A percentile compares a stretch with the other conserved stretches of the same genome.
phyloP scores from a whole-genome alignment of 2,888 invertebrate genomes.

The Drosophila testacea region DNA sequence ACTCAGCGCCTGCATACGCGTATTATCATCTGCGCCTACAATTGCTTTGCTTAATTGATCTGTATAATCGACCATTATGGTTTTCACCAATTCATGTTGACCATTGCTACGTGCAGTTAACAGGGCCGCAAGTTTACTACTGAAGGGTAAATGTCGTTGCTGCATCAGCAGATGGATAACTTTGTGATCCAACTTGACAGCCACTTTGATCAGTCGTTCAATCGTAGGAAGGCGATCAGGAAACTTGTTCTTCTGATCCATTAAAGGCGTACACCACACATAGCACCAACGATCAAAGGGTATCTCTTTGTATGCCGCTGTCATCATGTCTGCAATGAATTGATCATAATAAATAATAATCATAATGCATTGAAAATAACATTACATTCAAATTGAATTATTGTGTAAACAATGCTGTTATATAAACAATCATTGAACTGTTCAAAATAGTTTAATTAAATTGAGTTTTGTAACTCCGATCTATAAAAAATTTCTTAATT shows the following conservation, averaged over 20 bases:
- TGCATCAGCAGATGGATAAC: slow-evolving; percentile 71
- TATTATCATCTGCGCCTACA: slow-evolving; percentile 86
- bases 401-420: too few species aligned
- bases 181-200: slow-evolving; percentile 77
- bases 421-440: too few species aligned
- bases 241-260: slow-evolving; percentile 60
- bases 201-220: slow-evolving; percentile 79
- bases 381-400: too few species aligned
- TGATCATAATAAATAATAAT: too few species aligned
- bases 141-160: slow-evolving; percentile 61
- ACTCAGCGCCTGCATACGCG: slow-evolving; percentile 89
- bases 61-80: background rate
- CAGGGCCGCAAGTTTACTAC: slow-evolving; percentile 84
- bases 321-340: slow-evolving; percentile 84
- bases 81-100: slow-evolving; percentile 40
- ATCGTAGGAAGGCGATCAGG: slow-evolving; percentile 69
- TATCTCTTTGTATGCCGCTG: slow-evolving; percentile 84
- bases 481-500: too few species aligned
- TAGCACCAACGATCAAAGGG: slow-evolving; percentile 85
- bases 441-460: too few species aligned
- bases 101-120: slow-evolving; percentile 85
- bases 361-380: too few species aligned
- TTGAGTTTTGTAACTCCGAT: too few species aligned
- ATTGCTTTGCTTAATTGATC: slow-evolving; percentile 86
- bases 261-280: slow-evolving; percentile 85